Evolutionary conservation across 37 sponge, comb jelly and placozoan genomes (phyloP), one percentile per base, ranked within the genome.

Genomic region (Chondrosia reniformis): DNA sequence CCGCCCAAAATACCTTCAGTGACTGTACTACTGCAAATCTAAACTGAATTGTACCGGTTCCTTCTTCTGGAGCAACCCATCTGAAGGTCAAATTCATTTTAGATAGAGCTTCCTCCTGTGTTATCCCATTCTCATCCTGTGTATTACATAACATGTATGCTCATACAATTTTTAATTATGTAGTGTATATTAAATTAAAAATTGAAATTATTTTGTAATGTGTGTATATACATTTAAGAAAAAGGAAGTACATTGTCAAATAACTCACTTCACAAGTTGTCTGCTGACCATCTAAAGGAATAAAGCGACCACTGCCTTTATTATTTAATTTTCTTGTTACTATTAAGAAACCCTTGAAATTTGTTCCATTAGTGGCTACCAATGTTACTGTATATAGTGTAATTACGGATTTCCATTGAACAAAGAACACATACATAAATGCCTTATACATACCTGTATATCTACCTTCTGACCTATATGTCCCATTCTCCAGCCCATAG

Each of bases 1-100:
- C 21, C 17, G 44, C 72, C 72, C 72, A 69, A 44, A 3, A 39
- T 22, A 69, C 42, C 8, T 40, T 2, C 21, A 41, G 42, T 1
- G 42, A 3, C 43, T 69, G 37, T 24, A 69, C 72, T 3, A 2
- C 72, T 2, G 72, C 72, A 69, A 10, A 69, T 69, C 72, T 0
- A 45, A 77, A 77, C 19, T 40, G 25, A 57, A 77, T 62, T 21
- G 62, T 59, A 2, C 78, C 78, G 39, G 61, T 77, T 1, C 78
- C 55, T 33, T 36, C 44, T 0, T 40, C 21, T 27, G 78, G 78
- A 34, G 78, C 78, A 36, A 62, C 59, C 78, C 78, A 77, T 30
- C 0, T 38, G 2, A 77, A 12, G 27, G 30, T 77, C 24, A 77
- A 40, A 21, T 17, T 77, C 40, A 2, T 58, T 41, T 58, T 77